Base-by-base conservation (phyloP, 2,113 vertebrate genomes). In the Machaerirhynchus nigripectus region DNA sequence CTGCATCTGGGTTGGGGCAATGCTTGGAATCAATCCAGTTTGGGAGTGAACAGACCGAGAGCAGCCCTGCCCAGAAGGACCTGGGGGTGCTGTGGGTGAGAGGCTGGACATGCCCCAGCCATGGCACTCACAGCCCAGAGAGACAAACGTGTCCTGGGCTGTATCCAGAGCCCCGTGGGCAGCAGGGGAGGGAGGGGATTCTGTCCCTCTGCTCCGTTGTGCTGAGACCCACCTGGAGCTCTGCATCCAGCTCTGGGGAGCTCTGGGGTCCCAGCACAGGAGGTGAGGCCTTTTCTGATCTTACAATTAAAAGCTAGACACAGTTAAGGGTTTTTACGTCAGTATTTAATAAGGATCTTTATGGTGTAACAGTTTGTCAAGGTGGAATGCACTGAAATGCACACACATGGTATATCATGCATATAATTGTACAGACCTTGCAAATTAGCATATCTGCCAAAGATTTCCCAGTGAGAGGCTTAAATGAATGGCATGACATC, bases 1-100 rank as follows among this genome's bases (percentile, higher is more conserved):
- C 35, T 84, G 13, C 35, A 19, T 0, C 17, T 33, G 18, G 19
- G 13, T 11, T 1, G 3, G 11, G 9, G 0, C 21, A 40, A 5
- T 0, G 2, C 24, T 40, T 2, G 4, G 8, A 2, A 16, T 3
- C 30, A 69, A 1, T 17, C 0, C 40, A 23, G 21, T 0, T 2
- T 61, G 70, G n/a, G 4, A 0, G 30, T 13, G 47, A 6, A 9
- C 26, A 53, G 55, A 26, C 7, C 6, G 1, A 60, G 30, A 40
- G 47, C n/a, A 68, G 39, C 53, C 61, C 30, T 68, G 30, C 9
- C 39, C 37, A 50, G 75, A 11, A 63, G 52, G 76, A 27, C 42
- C 7, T 44, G 42, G 67, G 7, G 42, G 31, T 42, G 35, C 44
- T 88, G 50, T 56, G 60, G 68, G 11, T 42, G 44, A 73, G 42